Evolutionary conservation across 2,888 invertebrate species (phyloP).

Genomic region (Drosophila barbarae): DNA sequence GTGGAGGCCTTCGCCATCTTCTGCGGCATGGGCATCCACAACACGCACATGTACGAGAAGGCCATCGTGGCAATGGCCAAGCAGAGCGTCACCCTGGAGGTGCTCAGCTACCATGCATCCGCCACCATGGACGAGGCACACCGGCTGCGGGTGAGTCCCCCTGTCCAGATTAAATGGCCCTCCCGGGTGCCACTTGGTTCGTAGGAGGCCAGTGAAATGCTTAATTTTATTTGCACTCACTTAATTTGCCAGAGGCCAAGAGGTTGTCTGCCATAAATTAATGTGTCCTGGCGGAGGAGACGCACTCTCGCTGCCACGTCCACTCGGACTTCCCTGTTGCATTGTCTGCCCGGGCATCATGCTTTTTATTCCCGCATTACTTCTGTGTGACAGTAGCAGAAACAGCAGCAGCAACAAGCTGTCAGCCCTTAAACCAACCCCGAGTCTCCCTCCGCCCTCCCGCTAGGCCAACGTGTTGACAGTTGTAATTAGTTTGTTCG

Average conservation of each 20-base stretch:
- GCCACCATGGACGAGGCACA: slow-evolving; percentile 94
- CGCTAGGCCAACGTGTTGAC: slow-evolving; percentile 64
- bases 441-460: slow-evolving; percentile 2
- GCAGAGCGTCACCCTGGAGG: slow-evolving; percentile 95
- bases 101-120: slow-evolving; percentile 95
- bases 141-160: slow-evolving; percentile 87
- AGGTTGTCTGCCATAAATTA: slow-evolving; percentile 57
- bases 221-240: slow-evolving; percentile 61
- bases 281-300: slow-evolving; percentile 27
- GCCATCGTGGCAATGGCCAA: slow-evolving; percentile 97
- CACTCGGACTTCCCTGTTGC: slow-evolving; percentile 20
- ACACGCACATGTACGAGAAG: slow-evolving; percentile 98
- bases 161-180: slow-evolving; percentile 25
- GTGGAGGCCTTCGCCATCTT: slow-evolving; percentile 98
- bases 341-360: slow-evolving; percentile 30
- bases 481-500: slow-evolving; percentile 75
- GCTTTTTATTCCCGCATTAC: slow-evolving; percentile 47
- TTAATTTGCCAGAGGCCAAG: slow-evolving; percentile 54
- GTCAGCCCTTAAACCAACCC: slow-evolving; percentile 15
- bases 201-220: slow-evolving; percentile 56
- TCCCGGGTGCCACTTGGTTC: slow-evolving; percentile 17
- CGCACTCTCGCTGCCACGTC: not conserved
- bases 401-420: slow-evolving; percentile 39
- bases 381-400: slow-evolving; percentile 52
- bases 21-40: slow-evolving; percentile 98